Conservation (phyloP, 2,113 vertebrate species). For the Leptocoma aspasia region DNA sequence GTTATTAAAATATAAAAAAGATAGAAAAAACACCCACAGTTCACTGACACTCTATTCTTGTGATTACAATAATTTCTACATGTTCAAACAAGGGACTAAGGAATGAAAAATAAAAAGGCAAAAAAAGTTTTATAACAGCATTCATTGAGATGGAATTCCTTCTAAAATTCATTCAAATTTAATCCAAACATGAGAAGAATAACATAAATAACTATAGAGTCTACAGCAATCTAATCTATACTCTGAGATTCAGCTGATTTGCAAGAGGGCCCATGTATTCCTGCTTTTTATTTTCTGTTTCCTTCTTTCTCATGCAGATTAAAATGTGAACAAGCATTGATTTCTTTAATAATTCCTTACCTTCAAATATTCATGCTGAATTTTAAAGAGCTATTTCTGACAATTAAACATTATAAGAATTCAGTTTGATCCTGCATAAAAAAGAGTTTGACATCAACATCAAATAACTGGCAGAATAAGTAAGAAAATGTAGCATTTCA, state of each 20-base stretch:
- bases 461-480: neutral
- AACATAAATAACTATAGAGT: neutral
- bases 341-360: neutral
- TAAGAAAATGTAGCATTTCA: neutral
- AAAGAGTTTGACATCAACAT: neutral
- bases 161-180: neutral
- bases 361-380: neutral
- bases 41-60: neutral
- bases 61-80: neutral
- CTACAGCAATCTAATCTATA: neutral
- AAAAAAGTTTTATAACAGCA: neutral
- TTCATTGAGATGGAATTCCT: neutral
- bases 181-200: neutral
- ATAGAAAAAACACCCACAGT: neutral
- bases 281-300: neutral
- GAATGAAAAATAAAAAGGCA: neutral
- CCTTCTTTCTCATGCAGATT: neutral
- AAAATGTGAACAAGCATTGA: neutral
- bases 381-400: neutral
- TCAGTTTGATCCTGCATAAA: neutral
- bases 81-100: neutral
- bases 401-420: neutral
- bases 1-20: neutral
- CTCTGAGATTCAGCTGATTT: neutral
- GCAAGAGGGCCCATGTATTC: neutral